These are phyloP conservation scores for Danio albolineatus DNA, from an alignment of 2,797 vertebrate genomes.

Conservation along the genomic window DNA sequence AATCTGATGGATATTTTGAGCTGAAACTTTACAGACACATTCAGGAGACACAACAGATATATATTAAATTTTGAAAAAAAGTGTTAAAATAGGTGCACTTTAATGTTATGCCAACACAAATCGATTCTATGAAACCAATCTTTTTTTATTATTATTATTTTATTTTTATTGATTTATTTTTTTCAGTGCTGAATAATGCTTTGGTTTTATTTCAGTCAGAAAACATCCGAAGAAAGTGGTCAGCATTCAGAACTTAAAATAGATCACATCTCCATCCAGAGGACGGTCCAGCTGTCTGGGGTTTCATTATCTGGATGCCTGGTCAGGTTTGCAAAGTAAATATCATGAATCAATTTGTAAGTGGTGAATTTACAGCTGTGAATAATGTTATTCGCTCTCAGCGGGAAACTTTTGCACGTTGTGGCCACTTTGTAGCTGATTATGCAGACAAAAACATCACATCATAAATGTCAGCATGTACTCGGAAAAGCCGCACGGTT, in stretches of 20 bases:
- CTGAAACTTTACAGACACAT: too few relatives aligned
- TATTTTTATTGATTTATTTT: too few relatives aligned
- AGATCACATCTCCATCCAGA: not conserved
- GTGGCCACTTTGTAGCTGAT: constrained; percentile 20
- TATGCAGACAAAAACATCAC: constrained; percentile 9
- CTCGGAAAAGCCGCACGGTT: not conserved
- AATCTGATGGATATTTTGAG: too few relatives aligned
- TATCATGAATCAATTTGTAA: constrained; percentile 22
- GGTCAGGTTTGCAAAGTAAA: constrained; percentile 8
- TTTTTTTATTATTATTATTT: too few relatives aligned
- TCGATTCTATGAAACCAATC: too few relatives aligned
- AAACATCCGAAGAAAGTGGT: not conserved
- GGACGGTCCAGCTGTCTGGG: not conserved
- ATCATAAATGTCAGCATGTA: constrained; percentile 20
- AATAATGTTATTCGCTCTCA: constrained; percentile 1
- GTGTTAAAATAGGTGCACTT: too few relatives aligned
- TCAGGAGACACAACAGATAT: too few relatives aligned
- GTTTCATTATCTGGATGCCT: constrained; percentile 5
- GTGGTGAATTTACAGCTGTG: constrained; percentile 21
- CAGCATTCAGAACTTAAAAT: not conserved
- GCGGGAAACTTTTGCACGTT: not conserved
- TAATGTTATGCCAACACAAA: too few relatives aligned
- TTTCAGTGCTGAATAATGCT: not conserved
- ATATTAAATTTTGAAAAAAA: too few relatives aligned
- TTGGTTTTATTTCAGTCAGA: not conserved